phyloP scores from a whole-genome alignment of 2,888 invertebrate species.

The Drosophila merina region DNA sequence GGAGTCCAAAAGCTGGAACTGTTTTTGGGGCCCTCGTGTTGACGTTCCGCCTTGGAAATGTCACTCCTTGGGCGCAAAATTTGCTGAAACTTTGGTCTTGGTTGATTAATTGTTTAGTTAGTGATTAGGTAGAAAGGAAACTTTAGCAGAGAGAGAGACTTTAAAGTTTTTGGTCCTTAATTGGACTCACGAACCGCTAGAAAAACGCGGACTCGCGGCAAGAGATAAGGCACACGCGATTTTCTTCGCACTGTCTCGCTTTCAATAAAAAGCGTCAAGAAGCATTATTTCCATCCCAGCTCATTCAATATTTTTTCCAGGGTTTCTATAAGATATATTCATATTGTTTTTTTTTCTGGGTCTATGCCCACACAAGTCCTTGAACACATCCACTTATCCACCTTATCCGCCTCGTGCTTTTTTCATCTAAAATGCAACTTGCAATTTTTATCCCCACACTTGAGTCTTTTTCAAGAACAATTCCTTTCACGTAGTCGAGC shows the following conservation, averaged over 20 bases:
- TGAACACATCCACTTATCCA: slow-evolving; percentile 18
- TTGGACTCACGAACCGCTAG: slow-evolving; percentile 35
- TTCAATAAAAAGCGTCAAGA: slow-evolving; percentile 65
- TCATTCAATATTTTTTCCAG: slow-evolving; percentile 1
- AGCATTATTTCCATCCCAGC: slow-evolving; percentile 72
- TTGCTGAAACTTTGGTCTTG: slow-evolving; percentile 57
- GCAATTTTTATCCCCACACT: slow-evolving; percentile 37
- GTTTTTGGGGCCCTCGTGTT: slow-evolving; percentile 52
- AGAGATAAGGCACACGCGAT: slow-evolving; percentile 66
- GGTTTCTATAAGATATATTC: background rate
- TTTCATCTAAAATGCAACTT: slow-evolving; percentile 62
- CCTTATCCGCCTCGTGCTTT: slow-evolving; percentile 9
- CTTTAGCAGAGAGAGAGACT: slow-evolving; percentile 13
- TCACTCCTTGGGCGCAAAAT: slow-evolving; percentile 66
- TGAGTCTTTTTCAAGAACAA: slow-evolving; percentile 72
- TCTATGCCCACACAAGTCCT: slow-evolving; percentile 17
- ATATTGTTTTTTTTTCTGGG: background rate
- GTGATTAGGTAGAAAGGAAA: slow-evolving; percentile 47
- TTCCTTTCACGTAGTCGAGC: slow-evolving; percentile 49
- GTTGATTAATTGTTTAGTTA: slow-evolving; percentile 74
- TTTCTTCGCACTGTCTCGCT: slow-evolving; percentile 18
- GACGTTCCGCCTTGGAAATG: slow-evolving; percentile 61
- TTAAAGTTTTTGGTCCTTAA: slow-evolving; percentile 56
- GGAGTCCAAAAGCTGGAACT: slow-evolving; percentile 39
- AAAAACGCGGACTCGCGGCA: slow-evolving; percentile 14